phyloP scores from a whole-genome alignment of 2,888 invertebrate genomes.

The Volucella inanis region DNA sequence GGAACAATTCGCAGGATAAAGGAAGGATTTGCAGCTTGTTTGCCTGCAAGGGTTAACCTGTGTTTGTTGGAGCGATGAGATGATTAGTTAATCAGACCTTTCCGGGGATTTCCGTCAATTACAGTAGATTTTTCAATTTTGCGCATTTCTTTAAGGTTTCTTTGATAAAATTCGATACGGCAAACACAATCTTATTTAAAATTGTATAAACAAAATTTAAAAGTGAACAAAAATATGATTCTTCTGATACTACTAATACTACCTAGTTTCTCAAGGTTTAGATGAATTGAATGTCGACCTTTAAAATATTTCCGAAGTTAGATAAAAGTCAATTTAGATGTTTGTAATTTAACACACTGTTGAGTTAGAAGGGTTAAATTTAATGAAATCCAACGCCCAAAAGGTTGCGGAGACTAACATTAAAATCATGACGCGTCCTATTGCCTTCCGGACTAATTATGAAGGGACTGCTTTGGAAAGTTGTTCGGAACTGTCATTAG shows the following conservation, averaged over 20 bases:
- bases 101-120: constrained; percentile 58
- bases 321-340: not conserved
- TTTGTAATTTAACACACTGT: constrained; percentile 35
- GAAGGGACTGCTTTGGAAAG: constrained; percentile 17
- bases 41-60: constrained; percentile 36
- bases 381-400: constrained; percentile 16
- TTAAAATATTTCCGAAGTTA: not conserved
- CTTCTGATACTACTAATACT: too few species aligned
- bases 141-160: not conserved
- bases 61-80: constrained; percentile 42
- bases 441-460: constrained; percentile 40
- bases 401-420: constrained; percentile 5
- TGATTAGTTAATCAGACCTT: constrained; percentile 64
- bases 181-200: too few species aligned
- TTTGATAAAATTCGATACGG: not conserved
- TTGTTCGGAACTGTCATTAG: not conserved
- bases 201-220: too few species aligned
- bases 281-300: not conserved
- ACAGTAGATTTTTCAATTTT: constrained; percentile 45
- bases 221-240: too few species aligned
- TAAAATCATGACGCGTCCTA: not conserved
- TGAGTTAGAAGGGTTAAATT: constrained; percentile 8
- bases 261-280: too few species aligned
- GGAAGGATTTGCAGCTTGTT: constrained; percentile 39
- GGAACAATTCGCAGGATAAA: constrained; percentile 39